A percentile compares a stretch with the other conserved stretches of the same genome.
Evolutionary conservation across 2,113 vertebrate genomes (phyloP).

Genomic region (Macaca mulatta): DNA sequence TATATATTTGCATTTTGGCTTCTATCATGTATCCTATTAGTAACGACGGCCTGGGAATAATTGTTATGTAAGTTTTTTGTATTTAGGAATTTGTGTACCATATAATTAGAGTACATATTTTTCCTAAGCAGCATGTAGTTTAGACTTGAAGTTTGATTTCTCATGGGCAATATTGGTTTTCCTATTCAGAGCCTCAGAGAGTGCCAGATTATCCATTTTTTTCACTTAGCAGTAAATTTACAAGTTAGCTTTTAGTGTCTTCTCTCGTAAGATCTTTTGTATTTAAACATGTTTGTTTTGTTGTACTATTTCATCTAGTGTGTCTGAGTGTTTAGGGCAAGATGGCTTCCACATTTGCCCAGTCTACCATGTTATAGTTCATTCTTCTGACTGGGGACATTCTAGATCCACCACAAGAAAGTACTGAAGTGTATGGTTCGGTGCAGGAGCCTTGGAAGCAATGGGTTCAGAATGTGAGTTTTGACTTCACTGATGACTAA

Average conservation of each 20-base stretch:
- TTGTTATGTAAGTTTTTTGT: conserved; percentile 11
- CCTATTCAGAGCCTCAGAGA: neutral
- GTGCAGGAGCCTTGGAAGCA: neutral
- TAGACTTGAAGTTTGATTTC: conserved; percentile 38
- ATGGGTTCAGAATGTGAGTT: neutral
- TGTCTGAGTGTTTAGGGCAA: neutral
- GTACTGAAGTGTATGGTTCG: neutral
- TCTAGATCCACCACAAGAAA: neutral
- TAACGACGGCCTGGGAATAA: conserved; percentile 31
- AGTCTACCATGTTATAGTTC: neutral
- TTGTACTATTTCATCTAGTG: neutral
- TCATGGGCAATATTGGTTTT: neutral
- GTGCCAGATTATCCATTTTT: neutral
- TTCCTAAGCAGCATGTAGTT: conserved; percentile 17
- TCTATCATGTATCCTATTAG: neutral
- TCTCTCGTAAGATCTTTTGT: neutral
- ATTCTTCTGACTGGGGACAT: neutral
- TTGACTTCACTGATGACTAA: neutral
- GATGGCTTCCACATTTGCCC: neutral
- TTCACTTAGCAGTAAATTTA: neutral
- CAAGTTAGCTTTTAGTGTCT: neutral
- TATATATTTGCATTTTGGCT: neutral
- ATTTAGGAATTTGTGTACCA: conserved; percentile 15
- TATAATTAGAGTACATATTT: conserved; percentile 64
- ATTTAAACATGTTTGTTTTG: neutral